These are phyloP conservation scores for Anticlea derivata DNA, from an alignment of 2,888 invertebrate genomes.

Conservation along the genomic window DNA sequence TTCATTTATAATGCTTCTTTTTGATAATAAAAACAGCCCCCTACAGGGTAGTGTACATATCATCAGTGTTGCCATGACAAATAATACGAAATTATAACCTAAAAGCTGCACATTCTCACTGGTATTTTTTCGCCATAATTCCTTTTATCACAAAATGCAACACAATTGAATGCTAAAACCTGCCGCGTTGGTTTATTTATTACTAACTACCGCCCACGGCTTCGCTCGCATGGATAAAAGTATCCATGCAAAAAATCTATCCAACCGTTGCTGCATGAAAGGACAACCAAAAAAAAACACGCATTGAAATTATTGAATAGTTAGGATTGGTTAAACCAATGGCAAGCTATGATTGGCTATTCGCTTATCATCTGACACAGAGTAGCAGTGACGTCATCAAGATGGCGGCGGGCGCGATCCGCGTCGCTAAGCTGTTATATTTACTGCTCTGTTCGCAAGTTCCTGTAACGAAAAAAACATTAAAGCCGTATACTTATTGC, in stretches of 20 bases:
- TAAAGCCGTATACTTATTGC: no score
- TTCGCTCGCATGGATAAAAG: no score
- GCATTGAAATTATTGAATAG: no score
- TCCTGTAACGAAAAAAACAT: conserved; percentile 50
- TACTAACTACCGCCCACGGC: background rate
- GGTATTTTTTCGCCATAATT: conserved; percentile 9
- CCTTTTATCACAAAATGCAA: conserved; percentile 27
- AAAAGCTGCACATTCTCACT: conserved; percentile 17
- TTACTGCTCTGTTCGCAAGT: conserved; percentile 80
- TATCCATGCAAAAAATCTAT: no score
- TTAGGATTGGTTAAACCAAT: background rate
- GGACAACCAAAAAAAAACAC: no score
- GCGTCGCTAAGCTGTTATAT: conserved; percentile 64
- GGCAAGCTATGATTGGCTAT: conserved; percentile 14
- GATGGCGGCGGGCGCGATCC: conserved; percentile 38
- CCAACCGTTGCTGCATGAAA: no score
- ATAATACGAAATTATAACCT: conserved; percentile 19
- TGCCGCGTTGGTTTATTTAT: background rate
- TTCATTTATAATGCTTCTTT: no score
- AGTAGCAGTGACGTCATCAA: conserved; percentile 42
- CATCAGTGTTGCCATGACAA: conserved; percentile 14
- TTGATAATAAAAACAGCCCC: no score
- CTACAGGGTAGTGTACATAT: no score
- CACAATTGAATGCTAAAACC: background rate
- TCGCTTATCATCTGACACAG: conserved; percentile 49